phyloP scores from a whole-genome alignment of 2,888 invertebrate genomes.

The Acanthococcus lagerstroemiae region DNA sequence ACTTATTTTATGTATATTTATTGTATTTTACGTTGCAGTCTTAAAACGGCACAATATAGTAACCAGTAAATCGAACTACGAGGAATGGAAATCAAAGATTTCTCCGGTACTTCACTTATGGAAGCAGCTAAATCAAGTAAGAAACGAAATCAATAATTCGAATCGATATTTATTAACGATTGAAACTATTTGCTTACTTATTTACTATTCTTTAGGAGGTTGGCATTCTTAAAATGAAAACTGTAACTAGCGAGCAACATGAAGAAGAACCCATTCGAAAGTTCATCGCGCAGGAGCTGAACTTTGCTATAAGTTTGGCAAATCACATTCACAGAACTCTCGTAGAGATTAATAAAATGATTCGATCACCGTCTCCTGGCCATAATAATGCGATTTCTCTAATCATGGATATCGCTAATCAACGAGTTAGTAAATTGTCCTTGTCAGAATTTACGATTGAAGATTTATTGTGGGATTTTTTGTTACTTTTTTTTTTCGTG shows the following conservation, averaged over 20 bases:
- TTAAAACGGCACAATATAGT: slow-evolving; percentile 3
- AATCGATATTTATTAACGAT: too few species aligned
- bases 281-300: slow-evolving; percentile 55
- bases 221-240: slow-evolving; percentile 48
- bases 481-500: neutral
- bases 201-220: slow-evolving; percentile 25
- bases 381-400: neutral
- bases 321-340: slow-evolving; percentile 53
- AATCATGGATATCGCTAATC: slow-evolving; percentile 34
- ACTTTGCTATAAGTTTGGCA: slow-evolving; percentile 50
- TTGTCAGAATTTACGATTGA: neutral
- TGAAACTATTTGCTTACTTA: too few species aligned
- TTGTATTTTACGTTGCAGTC: slow-evolving; percentile 1
- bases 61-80: neutral
- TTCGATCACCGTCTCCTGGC: slow-evolving; percentile 36
- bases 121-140: slow-evolving; percentile 61
- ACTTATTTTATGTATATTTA: too few species aligned
- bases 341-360: slow-evolving; percentile 50
- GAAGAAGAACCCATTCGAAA: slow-evolving; percentile 45
- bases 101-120: slow-evolving; percentile 67
- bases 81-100: slow-evolving; percentile 50
- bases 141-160: too few species aligned
- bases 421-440: slow-evolving; percentile 42
- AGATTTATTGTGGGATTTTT: neutral
- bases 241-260: slow-evolving; percentile 40